These are phyloP conservation scores for Mallateleia sp. DNA, from an alignment of 2,888 invertebrate genomes.

Conservation along the genomic window DNA sequence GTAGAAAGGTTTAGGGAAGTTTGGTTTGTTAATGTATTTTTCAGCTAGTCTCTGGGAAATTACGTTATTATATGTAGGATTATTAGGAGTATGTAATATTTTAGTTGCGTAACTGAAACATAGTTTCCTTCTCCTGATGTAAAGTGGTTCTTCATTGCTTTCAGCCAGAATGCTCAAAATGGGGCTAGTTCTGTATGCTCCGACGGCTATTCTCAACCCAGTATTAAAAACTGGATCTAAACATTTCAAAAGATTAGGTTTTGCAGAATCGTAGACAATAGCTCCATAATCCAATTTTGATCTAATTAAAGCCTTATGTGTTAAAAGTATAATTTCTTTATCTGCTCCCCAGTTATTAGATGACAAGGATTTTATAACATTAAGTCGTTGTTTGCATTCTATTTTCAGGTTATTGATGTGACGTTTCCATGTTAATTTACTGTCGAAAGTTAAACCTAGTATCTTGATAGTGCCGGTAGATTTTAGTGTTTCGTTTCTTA, in stretches of 20 bases:
- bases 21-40: background rate
- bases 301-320: constrained; percentile 52
- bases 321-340: constrained; percentile 32
- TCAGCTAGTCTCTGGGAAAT: background rate
- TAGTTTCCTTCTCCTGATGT: background rate
- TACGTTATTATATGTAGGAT: background rate
- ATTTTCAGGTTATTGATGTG: constrained; percentile 59
- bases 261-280: background rate
- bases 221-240: background rate
- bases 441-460: constrained; percentile 71
- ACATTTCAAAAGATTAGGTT: background rate
- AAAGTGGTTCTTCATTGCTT: background rate
- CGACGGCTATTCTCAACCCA: background rate
- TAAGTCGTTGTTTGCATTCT: constrained; percentile 52
- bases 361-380: constrained; percentile 54
- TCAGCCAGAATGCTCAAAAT: constrained; percentile 1
- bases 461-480: constrained; percentile 3
- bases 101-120: background rate
- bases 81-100: background rate
- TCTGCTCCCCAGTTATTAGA: constrained; percentile 23
- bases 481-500: background rate
- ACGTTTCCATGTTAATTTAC: constrained; percentile 72
- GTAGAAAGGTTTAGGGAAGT: constrained; percentile 16
- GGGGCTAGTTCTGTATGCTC: constrained; percentile 13
- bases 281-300: constrained; percentile 75